Base-by-base conservation (phyloP, 2,888 invertebrate species). In the Caenorhabditis sp. region DNA sequence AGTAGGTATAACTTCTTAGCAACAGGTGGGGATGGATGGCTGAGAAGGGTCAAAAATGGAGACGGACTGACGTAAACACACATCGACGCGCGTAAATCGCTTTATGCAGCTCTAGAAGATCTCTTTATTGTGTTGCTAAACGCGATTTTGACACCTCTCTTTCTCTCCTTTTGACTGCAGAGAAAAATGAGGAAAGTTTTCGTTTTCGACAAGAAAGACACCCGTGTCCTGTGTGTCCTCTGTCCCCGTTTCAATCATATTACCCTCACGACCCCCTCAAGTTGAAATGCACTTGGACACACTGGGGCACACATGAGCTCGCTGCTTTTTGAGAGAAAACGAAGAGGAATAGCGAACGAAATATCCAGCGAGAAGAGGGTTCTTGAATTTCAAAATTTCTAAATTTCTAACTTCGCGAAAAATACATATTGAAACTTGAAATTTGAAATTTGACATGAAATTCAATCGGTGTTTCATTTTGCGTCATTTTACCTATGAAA, bases 81-180 rank as follows among this genome's bases (percentile, higher is more conserved):
- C 47, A 18, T 15, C n/a, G n/a, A n/a, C 40, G 15, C 15, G 3
- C 47, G 47, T 18, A 47, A 47, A 47, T 47, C 47, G 47, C 47
- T n/a, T 47, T 47, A 47, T 61, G 61, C 61, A 20, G 20, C 40
- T 18, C 32, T 24, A 35, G 35, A 11, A 22, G 53, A n/a, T n/a
- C n/a, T n/a, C 47, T 65, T 51, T 24, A 61, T 55, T 55, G 51
- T 62, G 71, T 72, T 72, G 64, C 72, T 72, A 72, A 72, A 72
- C 72, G 65, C 72, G 72, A 72, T 72, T 72, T 72, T 72, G 72
- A 72, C 72, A 72, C 72, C 72, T 72, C 44, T 72, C 44, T 72
- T 72, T 56, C 64, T 65, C 72, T 72, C 44, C 64, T 32, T 72
- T 72, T 56, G 13, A 18, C 18, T n/a, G 32, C 28, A 24, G 26